Base-by-base conservation (phyloP, 2,888 invertebrate genomes). In the Dasypolia templi region DNA sequence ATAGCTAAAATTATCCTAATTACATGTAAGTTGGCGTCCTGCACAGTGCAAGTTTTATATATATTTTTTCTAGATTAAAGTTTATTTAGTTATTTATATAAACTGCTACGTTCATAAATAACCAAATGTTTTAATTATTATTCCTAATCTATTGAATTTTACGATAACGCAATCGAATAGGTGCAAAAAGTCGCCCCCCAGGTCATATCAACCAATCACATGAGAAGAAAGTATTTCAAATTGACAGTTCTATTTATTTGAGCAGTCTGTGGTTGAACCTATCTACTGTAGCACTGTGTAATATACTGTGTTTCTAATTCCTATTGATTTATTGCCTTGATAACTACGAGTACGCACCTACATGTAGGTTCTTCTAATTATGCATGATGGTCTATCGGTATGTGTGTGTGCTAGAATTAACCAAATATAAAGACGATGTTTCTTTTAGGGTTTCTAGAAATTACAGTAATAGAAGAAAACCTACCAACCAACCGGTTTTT, bases 241-340 rank as follows among this genome's bases (percentile, higher is more conserved):
- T 3, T 39, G 67, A 14, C 12, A 0, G 12, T 14, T 77, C 63
- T 73, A 39, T n/a, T 44, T 29, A 22, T n/a, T 58, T 56, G 0
- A 1, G 0, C 0, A 32, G 26, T 81, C 78, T 78, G 17, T 62
- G 39, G 19, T 14, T n/a, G 9, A 61, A 72, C 46, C 59, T 72
- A 72, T 68, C 64, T 51, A 65, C 64, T 65, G 29, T 56, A 66
- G 29, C 42, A 82, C 65, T 69, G 64, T 68, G 68, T 80, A 72
- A 72, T 82, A 82, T 64, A 58, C 72, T 72, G 72, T 44, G 62
- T 80, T 80, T 80, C 80, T 83, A 80, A 80, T 80, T 68, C 73
- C 56, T 69, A 78, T 69, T 83, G 83, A 80, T 80, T 72, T 83
- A 80, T 79, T 9, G 56, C 4, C 22, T 49, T n/a, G 62, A 59